Conservation (phyloP, 2,113 vertebrate species). For the Salvelinus alpinus region DNA sequence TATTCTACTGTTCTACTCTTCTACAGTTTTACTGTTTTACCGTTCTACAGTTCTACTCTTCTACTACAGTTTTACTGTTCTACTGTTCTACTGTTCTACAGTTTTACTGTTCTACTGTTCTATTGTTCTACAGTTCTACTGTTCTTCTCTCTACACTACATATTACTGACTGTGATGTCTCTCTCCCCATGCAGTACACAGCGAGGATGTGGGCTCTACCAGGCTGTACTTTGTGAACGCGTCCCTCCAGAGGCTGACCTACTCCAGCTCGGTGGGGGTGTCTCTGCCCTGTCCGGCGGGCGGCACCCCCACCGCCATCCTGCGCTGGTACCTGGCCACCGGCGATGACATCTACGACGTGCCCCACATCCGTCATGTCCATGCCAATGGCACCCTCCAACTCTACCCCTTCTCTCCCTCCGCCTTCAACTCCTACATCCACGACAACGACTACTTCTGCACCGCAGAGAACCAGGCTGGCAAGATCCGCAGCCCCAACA, state of each 20-base stretch:
- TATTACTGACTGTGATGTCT: constrained; percentile 45
- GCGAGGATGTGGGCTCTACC: constrained; percentile 94
- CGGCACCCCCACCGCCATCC: constrained; percentile 92
- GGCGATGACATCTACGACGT: constrained; percentile 99
- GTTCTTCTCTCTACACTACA: too few species aligned
- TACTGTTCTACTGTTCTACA: too few species aligned
- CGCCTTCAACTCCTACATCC: constrained; percentile 99
- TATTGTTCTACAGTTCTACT: too few species aligned
- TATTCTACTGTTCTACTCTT: background rate
- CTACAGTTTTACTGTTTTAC: too few species aligned
- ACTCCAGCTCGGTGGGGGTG: constrained; percentile 94
- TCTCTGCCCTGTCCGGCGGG: constrained; percentile 98
- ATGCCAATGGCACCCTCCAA: constrained; percentile 96
- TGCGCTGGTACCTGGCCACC: constrained; percentile 98
- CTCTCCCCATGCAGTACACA: constrained; percentile 75
- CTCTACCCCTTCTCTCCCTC: constrained; percentile 98
- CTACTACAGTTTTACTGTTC: accelerated
- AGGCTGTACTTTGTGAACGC: constrained; percentile 99
- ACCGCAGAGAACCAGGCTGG: constrained; percentile 96
- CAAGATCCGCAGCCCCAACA: constrained; percentile 97
- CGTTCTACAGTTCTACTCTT: accelerated
- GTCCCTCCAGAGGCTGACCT: constrained; percentile 97
- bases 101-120: too few species aligned
- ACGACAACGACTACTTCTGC: constrained; percentile 99
- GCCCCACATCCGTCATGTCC: constrained; percentile 97